A percentile compares a stretch with the other conserved stretches of the same genome.
These are phyloP conservation scores for Coranthus polyacanthus DNA, from an alignment of 2,797 vertebrate species.

Conservation along the genomic window DNA sequence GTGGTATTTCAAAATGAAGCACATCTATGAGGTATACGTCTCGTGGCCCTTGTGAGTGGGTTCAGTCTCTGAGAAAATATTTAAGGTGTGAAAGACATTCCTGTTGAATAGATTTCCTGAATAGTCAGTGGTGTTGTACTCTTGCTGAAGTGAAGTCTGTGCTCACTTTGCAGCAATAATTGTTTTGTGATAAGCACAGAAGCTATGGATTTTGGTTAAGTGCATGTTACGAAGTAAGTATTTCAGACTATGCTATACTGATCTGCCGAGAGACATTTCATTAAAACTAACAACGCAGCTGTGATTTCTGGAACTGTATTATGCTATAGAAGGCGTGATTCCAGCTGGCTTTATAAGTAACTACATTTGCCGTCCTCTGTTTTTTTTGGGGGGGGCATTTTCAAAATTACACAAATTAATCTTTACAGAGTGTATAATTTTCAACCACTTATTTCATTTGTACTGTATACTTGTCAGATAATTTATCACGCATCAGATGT, in stretches of 20 bases:
- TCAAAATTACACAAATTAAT: conserved; percentile 32
- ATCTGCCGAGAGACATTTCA: conserved; percentile 47
- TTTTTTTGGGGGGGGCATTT: conserved; percentile 32
- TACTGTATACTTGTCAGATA: conserved; percentile 14
- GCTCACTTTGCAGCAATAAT: conserved; percentile 46
- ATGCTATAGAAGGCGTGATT: conserved; percentile 13
- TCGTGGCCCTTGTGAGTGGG: conserved; percentile 14
- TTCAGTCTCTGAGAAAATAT: no score
- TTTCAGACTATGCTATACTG: conserved; percentile 21
- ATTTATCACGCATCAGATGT: conserved; percentile 24
- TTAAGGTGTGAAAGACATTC: conserved; percentile 41
- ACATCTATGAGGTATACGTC: conserved; percentile 3
- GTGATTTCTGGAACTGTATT: conserved; percentile 26
- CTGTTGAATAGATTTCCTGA: conserved; percentile 16
- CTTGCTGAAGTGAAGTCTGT: conserved; percentile 43
- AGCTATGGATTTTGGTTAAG: conserved; percentile 50
- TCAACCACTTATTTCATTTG: conserved; percentile 26
- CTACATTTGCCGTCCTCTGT: conserved; percentile 17
- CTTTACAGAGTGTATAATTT: conserved; percentile 1
- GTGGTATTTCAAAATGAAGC: conserved; percentile 10
- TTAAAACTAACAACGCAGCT: conserved; percentile 42
- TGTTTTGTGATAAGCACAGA: conserved; percentile 36
- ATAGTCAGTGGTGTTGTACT: conserved; percentile 1
- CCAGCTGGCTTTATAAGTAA: conserved; percentile 25
- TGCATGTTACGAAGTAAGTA: conserved; percentile 22